Evolutionary conservation across 2,113 vertebrate genomes (phyloP), one percentile per base, ranked within the genome.

Genomic region (Chrysochloris asiatica): DNA sequence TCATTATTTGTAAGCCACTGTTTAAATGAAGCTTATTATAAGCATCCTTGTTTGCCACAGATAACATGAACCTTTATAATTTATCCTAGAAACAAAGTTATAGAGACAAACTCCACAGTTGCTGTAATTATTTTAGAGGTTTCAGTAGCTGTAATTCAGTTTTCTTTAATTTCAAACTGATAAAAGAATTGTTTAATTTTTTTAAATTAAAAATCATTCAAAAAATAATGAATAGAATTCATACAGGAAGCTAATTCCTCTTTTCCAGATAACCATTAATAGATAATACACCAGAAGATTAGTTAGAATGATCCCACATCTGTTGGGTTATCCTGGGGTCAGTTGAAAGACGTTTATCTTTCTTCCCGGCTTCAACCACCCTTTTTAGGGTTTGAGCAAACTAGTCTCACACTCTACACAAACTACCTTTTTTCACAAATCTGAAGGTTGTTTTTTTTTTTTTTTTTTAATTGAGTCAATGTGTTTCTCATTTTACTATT

Each of bases 101-200:
- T 52, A 72, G 14, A 90, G 87, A 72, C 89, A 94, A 72, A 54
- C 16, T 83, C 94, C 87, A 89, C 87, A 92, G 61, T 72, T 69
- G 47, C 83, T 91, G 7, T 77, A 80, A 91, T 92, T 95, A 75
- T 73, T 92, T 41, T 79, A 33, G 86, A 86, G 84, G 65, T 95
- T 76, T 61, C 91, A 92, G 95, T 91, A 94, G 89, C 91, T 92
- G 17, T 8, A 78, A 78, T 2, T 69, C 81, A 96, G 54, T 93
- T 92, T 90, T 96, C 87, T 93, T 89, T 93, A 94, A 86, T 52
- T 95, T 94, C 73, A 81, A 63, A 81, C n/a, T 81, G 6, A 54
- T 95, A 80, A 82, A 86, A 86, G 17, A 85, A 71, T 89, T 83
- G 65, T 48, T 83, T 89, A 88, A 79, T 88, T 95, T 93, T 45